Evolutionary conservation across 2,113 vertebrate genomes (phyloP), one percentile per base, ranked within the genome.

Genomic region (Peromyscus maniculatus): DNA sequence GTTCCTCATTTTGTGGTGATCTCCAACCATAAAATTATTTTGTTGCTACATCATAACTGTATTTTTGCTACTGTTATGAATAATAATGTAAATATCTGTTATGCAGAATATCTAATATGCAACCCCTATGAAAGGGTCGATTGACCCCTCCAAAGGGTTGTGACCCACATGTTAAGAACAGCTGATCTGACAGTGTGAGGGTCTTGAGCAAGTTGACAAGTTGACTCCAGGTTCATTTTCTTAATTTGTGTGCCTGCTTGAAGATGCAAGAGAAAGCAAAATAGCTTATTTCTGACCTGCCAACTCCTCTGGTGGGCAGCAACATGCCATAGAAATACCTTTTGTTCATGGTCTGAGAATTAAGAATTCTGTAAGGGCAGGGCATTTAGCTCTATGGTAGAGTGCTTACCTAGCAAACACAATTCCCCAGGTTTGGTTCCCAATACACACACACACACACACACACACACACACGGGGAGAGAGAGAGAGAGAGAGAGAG

Each of bases 221-320:
- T 69, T 24, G 12, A 28, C 33, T 92, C 52, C 24, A 28, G 6
- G 87, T 80, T 78, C 75, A 78, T 87, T 91, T 77, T 87, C 77
- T 94, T 94, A 52, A 92, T 21, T 62, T 72, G n/a, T 92, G 21
- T 87, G 26, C 89, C 78, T 93, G 33, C 59, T 94, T 80, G 36
- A 93, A 96, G 79, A 96, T 66, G 57, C 57, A 91, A 59, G 46
- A 86, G 72, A 95, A 43, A 95, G 84, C 33, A 69, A 86, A 93
- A 87, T 36, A 52, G 83, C 69, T 69, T 83, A 62, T 55, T 93
- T 97, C 52, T 78, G 82, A 55, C 66, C 59, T 97, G 66, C 66
- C 87, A 57, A 4, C 15, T 64, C 39, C 75, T 91, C 72, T n/a
- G 78, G 17, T 83, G n/a, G 64, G 39, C 5, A 87, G 31, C 59